Base-by-base conservation (phyloP, 2,888 invertebrate species). In the Hylaea fasciaria region DNA sequence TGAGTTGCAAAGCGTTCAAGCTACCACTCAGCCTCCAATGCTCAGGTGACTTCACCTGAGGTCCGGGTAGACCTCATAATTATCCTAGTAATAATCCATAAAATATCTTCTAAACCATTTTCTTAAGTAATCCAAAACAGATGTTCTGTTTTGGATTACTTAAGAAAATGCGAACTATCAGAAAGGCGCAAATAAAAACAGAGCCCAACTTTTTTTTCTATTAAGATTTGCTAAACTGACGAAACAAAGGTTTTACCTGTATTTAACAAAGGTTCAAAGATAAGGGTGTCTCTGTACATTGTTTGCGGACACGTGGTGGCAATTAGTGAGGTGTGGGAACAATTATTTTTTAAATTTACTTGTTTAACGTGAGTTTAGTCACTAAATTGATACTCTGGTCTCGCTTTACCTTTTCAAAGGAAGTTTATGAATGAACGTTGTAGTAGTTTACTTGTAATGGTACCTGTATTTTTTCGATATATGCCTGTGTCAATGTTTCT, bases 231-330 rank as follows among this genome's bases (percentile, higher is more conserved):
- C 40, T 43, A 55, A 46, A 14, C 51, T n/a, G 17, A 51, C 37
- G 44, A 46, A 55, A 51, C 43, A 53, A 32, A 49, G 35, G 29
- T 49, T 29, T 65, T 68, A 68, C 65, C 65, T 69, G 65, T 54
- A n/a, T 44, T 46, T 62, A 67, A 78, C 70, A 76, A 74, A 68
- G 64, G 70, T 57, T 57, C 63, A 49, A 61, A 41, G 61, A 63
- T 68, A 69, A 69, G 66, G 69, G 68, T 73, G 65, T 71, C 71
- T 62, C 63, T 52, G 62, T 37, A 40, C 68, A 67, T 78, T 78
- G 79, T 80, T 68, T 66, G 56, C 28, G 51, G 68, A 78, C 82
- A 83, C 80, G 81, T 81, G 80, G 70, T 74, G 64, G 66, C 72
- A 72, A 80, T 83, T 77, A 81, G 61, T 54, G 37, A 39, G 64